Conservation (phyloP, 2,113 vertebrate species). For the Xiphias gladius region DNA sequence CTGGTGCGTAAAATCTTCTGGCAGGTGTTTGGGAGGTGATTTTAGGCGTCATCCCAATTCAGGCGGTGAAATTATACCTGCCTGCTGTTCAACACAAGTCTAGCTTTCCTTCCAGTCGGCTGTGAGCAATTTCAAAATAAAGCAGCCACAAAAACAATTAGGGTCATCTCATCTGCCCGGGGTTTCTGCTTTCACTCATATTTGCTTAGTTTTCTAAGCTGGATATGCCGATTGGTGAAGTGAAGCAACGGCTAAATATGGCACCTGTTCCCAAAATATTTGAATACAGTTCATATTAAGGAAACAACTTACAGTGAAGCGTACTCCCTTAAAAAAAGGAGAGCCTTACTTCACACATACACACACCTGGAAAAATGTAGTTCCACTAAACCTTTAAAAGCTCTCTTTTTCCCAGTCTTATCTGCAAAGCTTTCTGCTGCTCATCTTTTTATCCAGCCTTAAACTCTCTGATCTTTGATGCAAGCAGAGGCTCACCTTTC, state of each 20-base stretch:
- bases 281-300: conserved; percentile 39
- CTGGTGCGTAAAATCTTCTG: neutral
- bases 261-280: conserved; percentile 27
- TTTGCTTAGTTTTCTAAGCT: conserved; percentile 42
- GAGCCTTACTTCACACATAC: conserved; percentile 11
- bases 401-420: conserved; percentile 15
- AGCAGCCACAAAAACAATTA: conserved; percentile 28
- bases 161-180: conserved; percentile 32
- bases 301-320: conserved; percentile 13
- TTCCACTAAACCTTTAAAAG: conserved; percentile 61
- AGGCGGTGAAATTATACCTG: conserved; percentile 31
- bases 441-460: conserved; percentile 63
- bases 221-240: conserved; percentile 26
- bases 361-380: conserved; percentile 40
- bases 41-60: conserved; percentile 29
- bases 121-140: conserved; percentile 56
- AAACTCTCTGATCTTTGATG: conserved; percentile 54
- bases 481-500: conserved; percentile 40
- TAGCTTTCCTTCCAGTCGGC: conserved; percentile 37
- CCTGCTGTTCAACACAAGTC: conserved; percentile 43
- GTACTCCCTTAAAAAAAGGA: conserved; percentile 3
- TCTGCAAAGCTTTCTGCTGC: conserved; percentile 46
- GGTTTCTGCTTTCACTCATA: conserved; percentile 32
- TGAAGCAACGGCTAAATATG: conserved; percentile 34
- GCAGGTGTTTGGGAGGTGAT: conserved; percentile 38